Conservation (phyloP, 2,113 vertebrate species). For the Cyrtonyx montezumae region DNA sequence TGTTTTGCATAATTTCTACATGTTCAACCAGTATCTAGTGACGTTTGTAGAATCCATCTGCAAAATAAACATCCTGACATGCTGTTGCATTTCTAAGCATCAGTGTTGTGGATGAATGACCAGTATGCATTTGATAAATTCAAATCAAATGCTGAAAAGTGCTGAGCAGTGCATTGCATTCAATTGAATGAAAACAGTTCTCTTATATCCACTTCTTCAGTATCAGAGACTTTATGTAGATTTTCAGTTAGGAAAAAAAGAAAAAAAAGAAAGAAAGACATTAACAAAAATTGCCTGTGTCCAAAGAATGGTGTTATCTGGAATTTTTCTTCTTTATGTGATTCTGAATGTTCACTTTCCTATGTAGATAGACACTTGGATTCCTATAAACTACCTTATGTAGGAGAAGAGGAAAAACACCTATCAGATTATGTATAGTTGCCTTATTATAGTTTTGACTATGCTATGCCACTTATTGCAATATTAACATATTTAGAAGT, state of each 20-base stretch:
- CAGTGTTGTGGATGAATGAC: not conserved
- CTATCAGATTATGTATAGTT: slow-evolving; percentile 17
- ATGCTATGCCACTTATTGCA: not conserved
- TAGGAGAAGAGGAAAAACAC: not conserved
- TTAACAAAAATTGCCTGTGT: not conserved
- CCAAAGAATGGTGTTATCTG: not conserved
- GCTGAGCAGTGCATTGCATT: not conserved
- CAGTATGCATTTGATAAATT: not conserved
- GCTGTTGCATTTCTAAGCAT: not conserved
- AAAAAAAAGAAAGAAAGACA: not conserved
- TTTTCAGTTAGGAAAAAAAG: not conserved
- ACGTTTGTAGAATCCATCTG: not conserved
- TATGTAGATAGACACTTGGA: not conserved
- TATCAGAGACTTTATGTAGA: not conserved
- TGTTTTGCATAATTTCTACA: not conserved
- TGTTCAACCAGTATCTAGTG: not conserved
- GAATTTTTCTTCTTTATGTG: not conserved
- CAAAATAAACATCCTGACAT: not conserved
- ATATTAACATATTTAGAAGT: slow-evolving; percentile 60
- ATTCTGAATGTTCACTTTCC: not conserved
- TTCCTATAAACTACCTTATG: not conserved
- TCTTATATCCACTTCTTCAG: not conserved
- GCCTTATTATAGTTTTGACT: not conserved
- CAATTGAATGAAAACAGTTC: not conserved
- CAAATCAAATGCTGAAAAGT: not conserved